Evolutionary conservation across 2,797 vertebrate genomes (phyloP).

Genomic region (Lindbergichthys nudifrons): DNA sequence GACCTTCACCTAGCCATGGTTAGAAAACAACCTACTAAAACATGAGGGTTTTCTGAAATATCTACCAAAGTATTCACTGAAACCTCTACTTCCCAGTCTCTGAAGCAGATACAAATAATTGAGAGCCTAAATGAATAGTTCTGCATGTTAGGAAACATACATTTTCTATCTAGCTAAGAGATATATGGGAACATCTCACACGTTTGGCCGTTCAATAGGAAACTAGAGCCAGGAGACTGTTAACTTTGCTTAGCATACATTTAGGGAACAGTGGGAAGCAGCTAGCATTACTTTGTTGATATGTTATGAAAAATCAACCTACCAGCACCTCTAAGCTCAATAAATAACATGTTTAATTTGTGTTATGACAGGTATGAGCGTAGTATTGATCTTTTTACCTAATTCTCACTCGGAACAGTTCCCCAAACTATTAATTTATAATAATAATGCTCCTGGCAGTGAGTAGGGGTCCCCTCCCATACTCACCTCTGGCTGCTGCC

Average conservation of each 20-base stretch:
- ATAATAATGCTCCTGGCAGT: neutral
- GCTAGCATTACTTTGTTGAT: neutral
- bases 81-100: no score
- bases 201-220: constrained; percentile 1
- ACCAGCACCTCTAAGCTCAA: neutral
- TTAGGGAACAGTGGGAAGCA: neutral
- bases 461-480: neutral
- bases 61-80: no score
- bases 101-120: no score
- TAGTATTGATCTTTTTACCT: neutral
- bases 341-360: neutral
- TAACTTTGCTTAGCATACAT: constrained; percentile 11
- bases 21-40: no score
- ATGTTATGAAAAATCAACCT: neutral
- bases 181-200: neutral
- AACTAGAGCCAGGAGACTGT: neutral
- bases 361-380: neutral
- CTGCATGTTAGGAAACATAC: neutral
- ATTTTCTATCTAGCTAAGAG: neutral
- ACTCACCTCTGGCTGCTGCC: constrained; percentile 66
- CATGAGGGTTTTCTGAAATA: no score
- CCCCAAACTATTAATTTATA: neutral
- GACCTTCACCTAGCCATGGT: no score
- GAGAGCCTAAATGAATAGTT: neutral
- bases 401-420: neutral